Evolutionary conservation across 2,113 vertebrate genomes (phyloP).

Genomic region (Eonycteris spelaea): DNA sequence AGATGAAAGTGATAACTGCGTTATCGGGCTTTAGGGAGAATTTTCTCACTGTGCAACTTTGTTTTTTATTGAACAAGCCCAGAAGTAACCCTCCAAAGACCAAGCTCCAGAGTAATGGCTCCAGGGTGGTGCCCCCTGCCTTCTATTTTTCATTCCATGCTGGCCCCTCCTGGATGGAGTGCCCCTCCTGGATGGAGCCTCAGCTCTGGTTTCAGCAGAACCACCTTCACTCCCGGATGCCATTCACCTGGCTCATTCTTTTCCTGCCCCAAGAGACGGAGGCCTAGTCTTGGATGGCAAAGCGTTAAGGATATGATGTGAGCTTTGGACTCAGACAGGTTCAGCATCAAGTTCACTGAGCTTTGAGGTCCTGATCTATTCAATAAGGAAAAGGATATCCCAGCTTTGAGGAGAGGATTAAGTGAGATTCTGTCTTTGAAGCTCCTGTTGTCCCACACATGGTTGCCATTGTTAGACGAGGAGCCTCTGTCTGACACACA

Average conservation of each 20-base stretch:
- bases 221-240: background rate
- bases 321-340: background rate
- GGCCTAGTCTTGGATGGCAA: background rate
- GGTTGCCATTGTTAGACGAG: background rate
- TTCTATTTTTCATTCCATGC: background rate
- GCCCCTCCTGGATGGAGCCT: background rate
- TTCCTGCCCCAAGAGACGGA: background rate
- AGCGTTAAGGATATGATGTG: background rate
- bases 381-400: background rate
- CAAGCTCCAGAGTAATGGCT: background rate
- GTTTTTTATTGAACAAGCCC: background rate
- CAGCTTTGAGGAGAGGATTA: constrained; percentile 22
- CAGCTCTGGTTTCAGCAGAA: background rate
- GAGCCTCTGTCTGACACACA: background rate
- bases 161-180: too few relatives aligned
- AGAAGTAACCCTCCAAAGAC: background rate
- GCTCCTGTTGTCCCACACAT: background rate
- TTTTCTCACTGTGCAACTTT: background rate
- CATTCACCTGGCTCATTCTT: background rate
- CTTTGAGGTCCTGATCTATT: background rate
- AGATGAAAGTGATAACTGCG: background rate
- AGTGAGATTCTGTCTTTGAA: background rate
- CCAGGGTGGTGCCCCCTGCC: background rate
- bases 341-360: background rate
- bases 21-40: background rate